These are phyloP conservation scores for Hyperoplus immaculatus DNA, from an alignment of 2,797 vertebrate genomes.

Conservation along the genomic window DNA sequence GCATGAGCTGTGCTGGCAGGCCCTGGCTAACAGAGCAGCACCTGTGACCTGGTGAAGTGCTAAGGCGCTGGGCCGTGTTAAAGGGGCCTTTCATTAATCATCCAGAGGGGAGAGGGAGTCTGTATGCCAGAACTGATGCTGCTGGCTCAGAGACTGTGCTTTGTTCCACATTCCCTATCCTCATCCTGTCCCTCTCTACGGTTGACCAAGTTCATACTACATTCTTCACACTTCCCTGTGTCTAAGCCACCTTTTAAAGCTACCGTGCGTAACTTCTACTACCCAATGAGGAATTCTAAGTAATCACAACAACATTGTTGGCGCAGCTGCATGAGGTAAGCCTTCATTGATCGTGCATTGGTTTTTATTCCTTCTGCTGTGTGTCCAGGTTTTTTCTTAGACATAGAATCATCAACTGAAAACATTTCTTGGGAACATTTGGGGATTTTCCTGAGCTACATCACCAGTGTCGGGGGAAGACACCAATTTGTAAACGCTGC, in stretches of 20 bases:
- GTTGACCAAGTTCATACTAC: constrained; percentile 25
- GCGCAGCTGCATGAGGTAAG: too few species aligned
- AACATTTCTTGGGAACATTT: too few species aligned
- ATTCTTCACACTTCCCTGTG: constrained; percentile 19
- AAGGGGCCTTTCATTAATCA: constrained; percentile 69
- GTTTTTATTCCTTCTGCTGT: too few species aligned
- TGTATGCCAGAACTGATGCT: constrained; percentile 30
- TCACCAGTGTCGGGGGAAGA: too few species aligned
- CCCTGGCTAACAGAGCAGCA: constrained; percentile 55
- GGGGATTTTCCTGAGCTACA: too few species aligned
- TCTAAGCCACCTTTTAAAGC: constrained; percentile 37
- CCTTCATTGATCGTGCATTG: too few species aligned
- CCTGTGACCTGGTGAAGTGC: constrained; percentile 42
- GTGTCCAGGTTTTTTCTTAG: too few species aligned
- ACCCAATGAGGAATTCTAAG: too few species aligned
- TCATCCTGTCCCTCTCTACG: constrained; percentile 25
- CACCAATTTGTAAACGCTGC: too few species aligned
- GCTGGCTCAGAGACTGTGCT: constrained; percentile 40
- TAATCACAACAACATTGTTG: too few species aligned
- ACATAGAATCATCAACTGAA: too few species aligned
- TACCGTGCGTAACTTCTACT: neutral
- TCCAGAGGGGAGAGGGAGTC: constrained; percentile 22
- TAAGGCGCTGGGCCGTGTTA: constrained; percentile 51
- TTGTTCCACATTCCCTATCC: constrained; percentile 45
- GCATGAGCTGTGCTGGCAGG: constrained; percentile 34